These are phyloP conservation scores for Rhopalosiphum padi DNA, from an alignment of 1,140 invertebrate genomes.

Conservation along the genomic window DNA sequence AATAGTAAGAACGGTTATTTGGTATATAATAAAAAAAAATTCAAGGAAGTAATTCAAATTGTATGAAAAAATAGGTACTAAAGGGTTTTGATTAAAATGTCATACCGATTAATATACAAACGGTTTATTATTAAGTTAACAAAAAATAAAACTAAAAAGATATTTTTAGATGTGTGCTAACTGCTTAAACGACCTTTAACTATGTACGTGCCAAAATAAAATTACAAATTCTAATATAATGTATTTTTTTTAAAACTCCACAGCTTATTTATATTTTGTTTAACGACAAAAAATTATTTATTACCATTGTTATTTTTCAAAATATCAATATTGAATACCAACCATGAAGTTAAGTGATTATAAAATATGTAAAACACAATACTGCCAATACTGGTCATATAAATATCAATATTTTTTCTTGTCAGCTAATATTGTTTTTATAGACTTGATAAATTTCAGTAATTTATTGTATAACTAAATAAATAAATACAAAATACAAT, in stretches of 20 bases:
- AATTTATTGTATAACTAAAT: not conserved
- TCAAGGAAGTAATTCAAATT: not conserved
- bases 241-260: not conserved
- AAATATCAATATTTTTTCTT: not conserved
- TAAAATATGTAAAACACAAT: not conserved
- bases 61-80: not conserved
- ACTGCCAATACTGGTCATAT: too few species aligned
- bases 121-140: not conserved
- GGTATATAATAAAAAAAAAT: not conserved
- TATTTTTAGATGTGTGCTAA: constrained; percentile 44
- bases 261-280: not conserved
- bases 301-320: not conserved
- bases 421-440: not conserved
- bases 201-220: constrained; percentile 6
- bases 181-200: not conserved
- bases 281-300: not conserved
- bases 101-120: not conserved
- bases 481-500: not conserved
- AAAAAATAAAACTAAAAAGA: not conserved
- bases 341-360: not conserved
- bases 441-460: not conserved
- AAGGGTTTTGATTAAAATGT: not conserved
- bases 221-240: not conserved
- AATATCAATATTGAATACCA: not conserved
- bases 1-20: not conserved